Evolutionary conservation across 2,113 vertebrate species (phyloP), one percentile per base, ranked within the genome.

Genomic region (Lates calcarifer): DNA sequence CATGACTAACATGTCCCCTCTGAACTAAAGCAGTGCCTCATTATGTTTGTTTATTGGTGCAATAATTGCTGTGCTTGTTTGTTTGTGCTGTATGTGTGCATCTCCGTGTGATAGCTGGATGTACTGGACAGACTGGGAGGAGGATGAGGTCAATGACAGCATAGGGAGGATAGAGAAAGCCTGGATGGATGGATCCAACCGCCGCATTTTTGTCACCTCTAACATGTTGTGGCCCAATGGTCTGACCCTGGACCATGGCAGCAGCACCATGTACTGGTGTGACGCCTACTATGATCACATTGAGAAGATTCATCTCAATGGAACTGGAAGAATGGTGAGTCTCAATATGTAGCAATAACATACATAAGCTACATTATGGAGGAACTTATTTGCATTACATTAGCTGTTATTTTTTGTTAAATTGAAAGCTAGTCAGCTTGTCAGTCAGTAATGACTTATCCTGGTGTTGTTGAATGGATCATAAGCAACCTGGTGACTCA

Each of bases 41-140:
- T 33, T 18, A 24, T 39, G 18, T 35, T 33, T 9, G 31, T 58
- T 13, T 39, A 55, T 45, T 28, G 12, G 8, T 70, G 51, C 15
- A n/a, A 24, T 79, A 24, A 68, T 35, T 63, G 35, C 41, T 81
- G 6, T 77, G 33, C 77, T 35, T 64, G 17, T 64, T 43, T 64
- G 2, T 20, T n/a, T 56, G 12, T 18, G 5, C 39, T 70, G 41
- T 26, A 18, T 47, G 14, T 78, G 24, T 53, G 15, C 37, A 3
- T 69, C 20, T 64, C 1, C 86, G n/a, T 66, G 35, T 90, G 79
- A 15, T 82, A 99, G 98, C 65, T 99, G 98, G 98, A 99, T 99
- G 98, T 99, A 99, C 74, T 99, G 98, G 98, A 99, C 98, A 33
- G 98, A 99, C 94, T 99, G 98, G 98, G 98, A 99, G 81, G 98